Percentiles rank a stretch among this genome's conserved stretches.
Evolutionary conservation across 2,797 vertebrate genomes (phyloP).

Genomic region (Chelon labrosus): DNA sequence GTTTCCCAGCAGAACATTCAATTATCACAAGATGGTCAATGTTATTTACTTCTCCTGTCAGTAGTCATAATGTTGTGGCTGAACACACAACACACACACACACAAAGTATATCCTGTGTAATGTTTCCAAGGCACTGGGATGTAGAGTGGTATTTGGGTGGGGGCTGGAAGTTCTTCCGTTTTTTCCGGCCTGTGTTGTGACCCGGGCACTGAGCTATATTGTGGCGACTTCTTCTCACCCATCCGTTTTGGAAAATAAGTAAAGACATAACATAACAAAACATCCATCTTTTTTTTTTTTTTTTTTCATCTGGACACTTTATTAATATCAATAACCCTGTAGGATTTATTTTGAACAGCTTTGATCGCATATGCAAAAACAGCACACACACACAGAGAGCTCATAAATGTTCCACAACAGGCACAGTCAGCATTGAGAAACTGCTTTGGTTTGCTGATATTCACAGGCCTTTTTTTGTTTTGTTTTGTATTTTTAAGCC

Average conservation of each 20-base stretch:
- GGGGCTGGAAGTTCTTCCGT: no score
- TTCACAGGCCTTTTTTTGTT: slow-evolving; percentile 21
- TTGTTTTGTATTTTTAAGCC: background rate
- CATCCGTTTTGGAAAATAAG: no score
- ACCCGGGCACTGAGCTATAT: no score
- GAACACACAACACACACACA: no score
- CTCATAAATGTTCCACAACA: slow-evolving; percentile 50
- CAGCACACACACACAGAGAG: slow-evolving; percentile 24
- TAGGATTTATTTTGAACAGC: slow-evolving; percentile 17
- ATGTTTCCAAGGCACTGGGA: no score
- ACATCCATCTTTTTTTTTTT: background rate
- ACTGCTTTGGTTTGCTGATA: slow-evolving; percentile 55
- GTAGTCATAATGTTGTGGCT: no score
- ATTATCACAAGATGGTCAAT: no score
- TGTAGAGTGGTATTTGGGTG: no score
- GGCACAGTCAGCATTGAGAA: slow-evolving; percentile 43
- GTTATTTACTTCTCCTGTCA: background rate
- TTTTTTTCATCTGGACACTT: slow-evolving; percentile 42
- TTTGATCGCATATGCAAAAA: slow-evolving; percentile 30
- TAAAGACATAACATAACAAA: no score
- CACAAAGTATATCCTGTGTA: background rate
- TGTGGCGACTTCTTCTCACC: no score
- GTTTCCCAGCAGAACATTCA: no score
- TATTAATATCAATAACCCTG: slow-evolving; percentile 44
- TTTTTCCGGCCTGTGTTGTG: no score